Evolutionary conservation across 1,140 invertebrate species (phyloP), one percentile per base, ranked within the genome.

Genomic region (Tribolium castaneum): DNA sequence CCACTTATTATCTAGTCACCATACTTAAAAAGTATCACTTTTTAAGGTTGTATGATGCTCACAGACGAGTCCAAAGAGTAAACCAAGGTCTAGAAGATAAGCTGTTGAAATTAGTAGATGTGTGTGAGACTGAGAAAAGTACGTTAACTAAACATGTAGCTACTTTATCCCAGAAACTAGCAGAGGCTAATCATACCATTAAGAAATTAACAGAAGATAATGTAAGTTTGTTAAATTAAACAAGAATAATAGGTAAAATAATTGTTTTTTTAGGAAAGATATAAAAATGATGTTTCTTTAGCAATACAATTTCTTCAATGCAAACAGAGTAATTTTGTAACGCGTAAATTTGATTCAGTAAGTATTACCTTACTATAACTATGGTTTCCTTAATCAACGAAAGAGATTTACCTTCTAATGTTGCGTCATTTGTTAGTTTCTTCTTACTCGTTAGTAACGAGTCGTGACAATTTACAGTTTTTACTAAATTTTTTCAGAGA

Each of bases 1-100:
- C 16, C 16, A 19, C 16, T 19, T 19, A 1, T 19, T 19, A 19
- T 19, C 2, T 19, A 19, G 16, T 19, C 16, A 19, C 16, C 16
- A 19, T 19, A 19, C 16, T 19, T 19, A 2, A 19, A 16, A 6
- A 6, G 7, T 76, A 7, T 9, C 16, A 2, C 6, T 66, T 51
- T 88, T 89, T 84, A 84, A 92, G 97, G 82, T 90, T 99, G 66
- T 93, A 95, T 87, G 97, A 98, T 86, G 96, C 96, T 75, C 96
- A 98, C 84, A 96, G 97, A 85, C 93, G 96, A 83, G 92, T 99
- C 39, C 97, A 98, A 86, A 97, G 95, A 88, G 93, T 98, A 22
- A 99, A 99, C 88, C 96, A 98, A 89, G 95, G 93, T 82, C 89
- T 99, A 80, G 97, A 99, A 88, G 97, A 99, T 86, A 98, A 98